Evolutionary conservation across 2,888 invertebrate genomes (phyloP).

Genomic region (Catocala fraxini): DNA sequence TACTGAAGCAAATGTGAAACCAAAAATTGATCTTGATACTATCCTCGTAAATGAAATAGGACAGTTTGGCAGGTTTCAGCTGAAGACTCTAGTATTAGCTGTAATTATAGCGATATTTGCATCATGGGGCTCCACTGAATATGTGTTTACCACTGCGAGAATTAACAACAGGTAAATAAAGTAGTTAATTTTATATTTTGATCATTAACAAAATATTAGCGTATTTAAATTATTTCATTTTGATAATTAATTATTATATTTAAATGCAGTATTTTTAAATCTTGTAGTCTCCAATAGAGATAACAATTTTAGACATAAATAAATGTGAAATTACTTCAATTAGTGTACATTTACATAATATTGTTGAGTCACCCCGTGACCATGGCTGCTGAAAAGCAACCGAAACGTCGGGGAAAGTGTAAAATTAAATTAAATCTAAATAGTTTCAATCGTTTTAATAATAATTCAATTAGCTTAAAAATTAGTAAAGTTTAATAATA

Average conservation of each 20-base stretch:
- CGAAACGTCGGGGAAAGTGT: no score
- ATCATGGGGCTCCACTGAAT: conserved; percentile 69
- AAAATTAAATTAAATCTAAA: no score
- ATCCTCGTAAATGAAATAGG: conserved; percentile 75
- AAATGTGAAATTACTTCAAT: no score
- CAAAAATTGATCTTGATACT: conserved; percentile 66
- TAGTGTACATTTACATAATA: no score
- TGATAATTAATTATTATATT: background rate
- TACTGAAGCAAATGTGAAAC: background rate
- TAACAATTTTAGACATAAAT: no score
- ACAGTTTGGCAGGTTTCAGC: conserved; percentile 73
- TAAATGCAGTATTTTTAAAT: background rate
- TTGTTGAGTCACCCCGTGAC: no score
- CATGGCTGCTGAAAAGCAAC: no score
- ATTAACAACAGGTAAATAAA: conserved; percentile 67
- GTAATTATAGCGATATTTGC: conserved; percentile 65
- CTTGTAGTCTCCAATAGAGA: no score
- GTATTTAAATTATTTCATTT: background rate
- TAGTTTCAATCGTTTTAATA: no score
- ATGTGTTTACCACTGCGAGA: conserved; percentile 73
- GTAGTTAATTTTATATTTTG: background rate
- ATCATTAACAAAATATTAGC: no score
- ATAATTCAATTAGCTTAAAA: no score
- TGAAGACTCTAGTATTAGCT: conserved; percentile 58
- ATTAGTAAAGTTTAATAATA: no score